Evolutionary conservation across 2,888 invertebrate species (phyloP), one percentile per base, ranked within the genome.

Genomic region (Limenitis camilla): DNA sequence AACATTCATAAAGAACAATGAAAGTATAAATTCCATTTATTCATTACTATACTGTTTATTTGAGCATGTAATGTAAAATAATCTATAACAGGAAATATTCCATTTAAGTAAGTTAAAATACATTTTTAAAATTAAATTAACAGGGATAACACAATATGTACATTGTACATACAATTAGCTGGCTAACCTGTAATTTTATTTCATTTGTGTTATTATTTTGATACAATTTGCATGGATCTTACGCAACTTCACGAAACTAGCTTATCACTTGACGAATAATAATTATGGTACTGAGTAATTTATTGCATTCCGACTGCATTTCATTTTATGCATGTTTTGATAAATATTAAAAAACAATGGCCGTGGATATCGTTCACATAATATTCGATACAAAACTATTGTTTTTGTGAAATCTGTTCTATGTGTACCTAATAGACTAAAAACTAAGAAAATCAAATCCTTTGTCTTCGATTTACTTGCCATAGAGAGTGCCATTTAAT

Each of bases 211-310:
- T 41, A 33, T 33, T 32, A 36, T n/a, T 38, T 7, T 10, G 32
- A 38, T 43, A 10, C 32, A 36, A 42, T 35, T 35, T 27, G 29
- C 30, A 41, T 10, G 41, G 29, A 41, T 30, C 9, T 11, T 41
- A 41, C 11, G 19, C 42, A 42, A 42, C 5, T 28, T 43, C 33
- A 39, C 43, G 39, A 50, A 43, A 27, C n/a, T 39, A 31, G 10
- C 28, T 50, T 50, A 50, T 33, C 49, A 44, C 39, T 43, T 38
- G 28, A 33, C 50, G 38, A n/a, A n/a, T n/a, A 43, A 49, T 50
- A 50, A 40, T 44, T 44, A 11, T 50, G 38, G 32, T 41, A 52
- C 52, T 1, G 28, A 52, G 28, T 49, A 52, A 52, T n/a, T n/a
- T n/a, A n/a, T n/a, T n/a, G 49, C 52, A 46, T 31, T 40, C 36